Evolutionary conservation across 2,888 invertebrate genomes (phyloP).

Genomic region (Argyresthia goedartella): DNA sequence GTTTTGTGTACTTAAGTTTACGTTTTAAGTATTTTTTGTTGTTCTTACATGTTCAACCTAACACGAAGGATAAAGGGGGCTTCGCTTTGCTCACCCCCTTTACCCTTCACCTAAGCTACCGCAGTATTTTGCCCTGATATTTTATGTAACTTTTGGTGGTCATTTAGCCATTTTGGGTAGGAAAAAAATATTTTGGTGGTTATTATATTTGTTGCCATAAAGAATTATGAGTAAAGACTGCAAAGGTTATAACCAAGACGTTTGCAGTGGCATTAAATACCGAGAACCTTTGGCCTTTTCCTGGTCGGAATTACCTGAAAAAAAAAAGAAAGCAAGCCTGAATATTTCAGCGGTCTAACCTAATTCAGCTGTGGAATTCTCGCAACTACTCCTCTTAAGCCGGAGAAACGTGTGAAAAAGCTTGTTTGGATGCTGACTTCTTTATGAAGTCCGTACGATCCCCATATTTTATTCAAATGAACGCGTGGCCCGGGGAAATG

Average conservation of each 20-base stretch:
- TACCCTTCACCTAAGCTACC: no score
- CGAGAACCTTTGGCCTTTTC: background rate
- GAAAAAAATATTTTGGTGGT: no score
- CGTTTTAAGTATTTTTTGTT: no score
- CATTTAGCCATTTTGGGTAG: no score
- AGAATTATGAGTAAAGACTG: no score
- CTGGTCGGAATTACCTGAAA: background rate
- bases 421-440: slow-evolving; percentile 18
- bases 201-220: no score
- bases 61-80: no score
- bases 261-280: background rate
- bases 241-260: background rate
- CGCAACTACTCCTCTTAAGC: background rate
- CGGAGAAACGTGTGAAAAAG: slow-evolving; percentile 6
- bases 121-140: no score
- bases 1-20: no score
- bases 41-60: no score
- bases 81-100: no score
- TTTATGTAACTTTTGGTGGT: no score
- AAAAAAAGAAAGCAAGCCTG: background rate
- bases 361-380: background rate
- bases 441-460: slow-evolving; percentile 17
- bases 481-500: slow-evolving; percentile 15
- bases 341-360: slow-evolving; percentile 1
- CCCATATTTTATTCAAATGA: slow-evolving; percentile 34